Conservation (phyloP, 2,113 vertebrate genomes). For the Xiphophorus maculatus region DNA sequence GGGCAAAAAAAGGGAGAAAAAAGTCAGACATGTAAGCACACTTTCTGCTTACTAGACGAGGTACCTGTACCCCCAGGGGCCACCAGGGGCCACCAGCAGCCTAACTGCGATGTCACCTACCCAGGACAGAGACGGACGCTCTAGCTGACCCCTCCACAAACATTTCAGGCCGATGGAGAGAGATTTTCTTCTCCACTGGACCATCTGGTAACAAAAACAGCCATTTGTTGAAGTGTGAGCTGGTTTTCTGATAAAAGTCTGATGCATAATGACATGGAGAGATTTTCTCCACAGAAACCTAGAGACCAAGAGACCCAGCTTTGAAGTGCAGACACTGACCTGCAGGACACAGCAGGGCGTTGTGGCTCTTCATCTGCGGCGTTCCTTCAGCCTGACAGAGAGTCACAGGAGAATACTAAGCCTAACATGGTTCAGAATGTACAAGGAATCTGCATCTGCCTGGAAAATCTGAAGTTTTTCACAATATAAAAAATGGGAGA, state of each 20-base stretch:
- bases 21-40: neutral
- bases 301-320: neutral
- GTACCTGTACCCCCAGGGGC: neutral
- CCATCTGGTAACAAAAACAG: constrained; percentile 40
- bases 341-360: constrained; percentile 75
- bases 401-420: neutral
- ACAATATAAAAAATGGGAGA: too few relatives aligned
- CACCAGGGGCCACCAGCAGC: too few relatives aligned
- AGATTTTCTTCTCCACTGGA: constrained; percentile 56
- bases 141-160: constrained; percentile 81
- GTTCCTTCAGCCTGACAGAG: constrained; percentile 77
- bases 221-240: neutral
- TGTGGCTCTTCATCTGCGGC: constrained; percentile 70
- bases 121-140: constrained; percentile 81
- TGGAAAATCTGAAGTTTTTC: neutral
- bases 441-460: neutral
- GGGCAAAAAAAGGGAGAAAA: neutral
- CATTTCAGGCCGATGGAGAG: constrained; percentile 75
- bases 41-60: neutral
- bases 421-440: too few relatives aligned
- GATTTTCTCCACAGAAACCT: neutral
- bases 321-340: constrained; percentile 50
- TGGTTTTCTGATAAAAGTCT: too few relatives aligned
- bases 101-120: constrained; percentile 60
- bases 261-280: too few relatives aligned